A percentile compares a stretch with the other conserved stretches of the same genome.
These are phyloP conservation scores for Gasteruption jaculator DNA, from an alignment of 2,888 invertebrate species.

Conservation along the genomic window DNA sequence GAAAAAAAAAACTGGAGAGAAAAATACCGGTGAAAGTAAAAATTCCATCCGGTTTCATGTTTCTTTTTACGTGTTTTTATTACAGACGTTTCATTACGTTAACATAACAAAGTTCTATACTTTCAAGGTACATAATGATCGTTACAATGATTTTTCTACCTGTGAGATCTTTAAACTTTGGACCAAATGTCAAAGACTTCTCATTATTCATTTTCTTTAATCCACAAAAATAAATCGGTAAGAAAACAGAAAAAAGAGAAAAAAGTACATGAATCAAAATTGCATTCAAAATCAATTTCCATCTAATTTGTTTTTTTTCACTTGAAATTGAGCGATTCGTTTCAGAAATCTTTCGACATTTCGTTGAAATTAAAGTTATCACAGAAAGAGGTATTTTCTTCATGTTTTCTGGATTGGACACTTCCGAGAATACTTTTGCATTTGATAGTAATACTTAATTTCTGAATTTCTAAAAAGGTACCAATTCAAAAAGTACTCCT, in stretches of 20 bases:
- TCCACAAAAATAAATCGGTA: no score
- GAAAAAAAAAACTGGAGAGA: no score
- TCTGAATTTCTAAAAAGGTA: no score
- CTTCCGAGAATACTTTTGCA: no score
- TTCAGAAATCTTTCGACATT: slow-evolving; percentile 40
- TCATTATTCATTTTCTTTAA: no score
- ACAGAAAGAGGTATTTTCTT: slow-evolving; percentile 43
- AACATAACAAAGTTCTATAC: slow-evolving; percentile 51
- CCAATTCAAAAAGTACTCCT: no score
- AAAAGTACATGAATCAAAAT: not conserved
- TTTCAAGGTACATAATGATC: slow-evolving; percentile 51
- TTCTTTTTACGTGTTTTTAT: slow-evolving; percentile 43
- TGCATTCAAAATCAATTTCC: slow-evolving; percentile 7
- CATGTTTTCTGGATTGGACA: no score
- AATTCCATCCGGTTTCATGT: no score
- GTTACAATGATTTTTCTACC: slow-evolving; percentile 46
- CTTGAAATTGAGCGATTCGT: no score
- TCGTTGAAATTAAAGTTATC: slow-evolving; percentile 42
- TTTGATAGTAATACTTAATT: no score
- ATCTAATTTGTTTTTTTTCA: slow-evolving; percentile 18
- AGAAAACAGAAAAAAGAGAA: not conserved
- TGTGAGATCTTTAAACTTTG: slow-evolving; percentile 48
- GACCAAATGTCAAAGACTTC: no score
- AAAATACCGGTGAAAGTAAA: no score
- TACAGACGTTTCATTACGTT: slow-evolving; percentile 48